These are phyloP conservation scores for Archocentrus centrarchus DNA, from an alignment of 2,113 vertebrate genomes.

Conservation along the genomic window DNA sequence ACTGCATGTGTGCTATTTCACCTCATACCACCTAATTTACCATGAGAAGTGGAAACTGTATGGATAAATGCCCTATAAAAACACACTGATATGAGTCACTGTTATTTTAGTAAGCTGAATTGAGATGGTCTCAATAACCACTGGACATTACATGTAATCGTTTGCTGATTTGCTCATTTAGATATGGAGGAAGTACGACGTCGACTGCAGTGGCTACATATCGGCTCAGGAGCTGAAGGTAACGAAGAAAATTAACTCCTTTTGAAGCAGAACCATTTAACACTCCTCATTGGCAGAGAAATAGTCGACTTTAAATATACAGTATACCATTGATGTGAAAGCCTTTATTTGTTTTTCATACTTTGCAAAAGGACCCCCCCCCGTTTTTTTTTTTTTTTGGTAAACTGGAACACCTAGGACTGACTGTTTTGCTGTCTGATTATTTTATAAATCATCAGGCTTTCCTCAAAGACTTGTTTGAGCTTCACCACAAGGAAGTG, in stretches of 20 bases:
- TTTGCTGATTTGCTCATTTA: constrained; percentile 47
- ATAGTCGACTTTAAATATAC: background rate
- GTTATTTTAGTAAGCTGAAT: background rate
- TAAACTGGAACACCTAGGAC: accelerated
- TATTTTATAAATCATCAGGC: constrained; percentile 72
- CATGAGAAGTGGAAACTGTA: background rate
- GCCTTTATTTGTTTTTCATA: background rate
- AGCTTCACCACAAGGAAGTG: constrained; percentile 84
- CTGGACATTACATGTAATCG: background rate
- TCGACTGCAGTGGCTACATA: constrained; percentile 95
- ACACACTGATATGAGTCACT: accelerated
- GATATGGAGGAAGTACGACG: constrained; percentile 97
- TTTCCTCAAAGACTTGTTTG: constrained; percentile 92
- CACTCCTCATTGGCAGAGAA: background rate
- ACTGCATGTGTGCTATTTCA: background rate
- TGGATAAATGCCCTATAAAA: background rate
- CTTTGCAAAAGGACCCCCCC: background rate
- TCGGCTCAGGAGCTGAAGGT: constrained; percentile 91
- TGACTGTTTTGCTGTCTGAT: constrained; percentile 1
- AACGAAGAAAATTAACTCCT: background rate
- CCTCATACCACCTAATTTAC: background rate
- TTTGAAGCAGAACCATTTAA: background rate
- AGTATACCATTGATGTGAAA: background rate
- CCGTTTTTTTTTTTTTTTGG: background rate
- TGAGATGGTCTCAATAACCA: accelerated